These are phyloP conservation scores for Ricordea florida DNA, from an alignment of 92 coral and sea anemone species.

Conservation along the genomic window DNA sequence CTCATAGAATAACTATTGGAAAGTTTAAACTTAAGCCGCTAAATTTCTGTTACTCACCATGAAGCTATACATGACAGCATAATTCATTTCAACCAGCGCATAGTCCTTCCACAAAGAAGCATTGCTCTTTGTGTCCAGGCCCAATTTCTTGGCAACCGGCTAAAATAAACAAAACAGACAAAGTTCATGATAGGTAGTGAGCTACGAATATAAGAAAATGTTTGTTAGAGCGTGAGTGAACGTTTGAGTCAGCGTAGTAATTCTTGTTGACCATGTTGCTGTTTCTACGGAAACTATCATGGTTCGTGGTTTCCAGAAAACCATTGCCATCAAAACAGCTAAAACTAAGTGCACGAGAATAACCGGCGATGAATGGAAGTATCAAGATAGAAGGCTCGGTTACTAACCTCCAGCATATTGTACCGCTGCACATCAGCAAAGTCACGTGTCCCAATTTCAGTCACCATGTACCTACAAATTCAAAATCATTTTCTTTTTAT, in stretches of 20 bases:
- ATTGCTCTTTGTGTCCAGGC: conserved; percentile 39
- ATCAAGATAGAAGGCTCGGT: not conserved
- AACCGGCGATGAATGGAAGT: not conserved
- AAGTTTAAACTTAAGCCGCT: too few species aligned
- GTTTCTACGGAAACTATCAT: too few species aligned
- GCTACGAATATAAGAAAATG: not conserved
- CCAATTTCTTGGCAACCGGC: conserved; percentile 55
- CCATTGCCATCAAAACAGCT: too few species aligned
- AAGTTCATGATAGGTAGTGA: not conserved
- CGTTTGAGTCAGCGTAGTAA: too few species aligned
- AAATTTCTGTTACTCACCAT: too few species aligned
- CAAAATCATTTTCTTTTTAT: not conserved
- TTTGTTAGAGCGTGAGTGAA: too few species aligned
- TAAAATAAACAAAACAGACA: not conserved
- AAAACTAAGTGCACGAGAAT: too few species aligned
- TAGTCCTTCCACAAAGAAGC: conserved; percentile 46
- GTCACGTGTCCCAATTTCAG: conserved; percentile 71
- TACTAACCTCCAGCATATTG: conserved; percentile 65
- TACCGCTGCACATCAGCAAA: conserved; percentile 64
- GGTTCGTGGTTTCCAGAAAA: too few species aligned
- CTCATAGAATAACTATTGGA: too few species aligned
- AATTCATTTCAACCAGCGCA: conserved; percentile 30
- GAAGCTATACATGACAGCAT: conserved; percentile 42
- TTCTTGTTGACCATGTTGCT: too few species aligned
- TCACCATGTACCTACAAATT: conserved; percentile 65